Base-by-base conservation (phyloP, 2,888 invertebrate genomes). In the Drosophila mayaguana region DNA sequence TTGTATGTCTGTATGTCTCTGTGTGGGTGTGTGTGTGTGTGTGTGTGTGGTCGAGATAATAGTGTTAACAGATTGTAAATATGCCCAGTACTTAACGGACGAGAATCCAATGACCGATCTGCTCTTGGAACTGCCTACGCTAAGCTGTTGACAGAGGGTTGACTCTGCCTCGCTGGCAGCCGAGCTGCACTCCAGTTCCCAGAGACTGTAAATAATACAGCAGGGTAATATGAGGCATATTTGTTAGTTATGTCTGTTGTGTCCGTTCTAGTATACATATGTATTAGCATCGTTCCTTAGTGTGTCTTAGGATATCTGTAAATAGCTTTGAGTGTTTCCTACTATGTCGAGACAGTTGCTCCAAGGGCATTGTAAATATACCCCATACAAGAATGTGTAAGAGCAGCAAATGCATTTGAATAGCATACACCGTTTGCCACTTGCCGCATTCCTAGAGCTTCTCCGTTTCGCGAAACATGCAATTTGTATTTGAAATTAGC, bases 11-110 rank as follows among this genome's bases (percentile, higher is more conserved):
- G 28, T 48, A 18, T 48, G 28, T 18, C 25, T 48, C 22, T 22
- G 22, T 46, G 3, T 32, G 11, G 9, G 45, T 45, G 2, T 45
- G 45, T n/a, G n/a, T n/a, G 25, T 25, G 25, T 25, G 25, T 25
- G 25, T 32, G 11, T 16, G 45, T 45, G 2, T 45, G 45, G 16
- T 22, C 16, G 14, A 22, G 25, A 48, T n/a, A 18, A 48, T n/a
- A 18, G 32, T 50, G 48, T 50, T 32, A 12, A 32, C 48, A 12
- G 48, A 50, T 50, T 50, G 48, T 50, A 50, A 50, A 50, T 50
- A 50, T 50, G 48, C 48, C 48, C 48, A 50, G 48, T 50, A 32
- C 48, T 50, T 50, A 32, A 32, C 28, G 32, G 48, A 50, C 32
- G 18, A 32, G 12, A 3, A 16, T n/a, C n/a, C 28, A 28, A 7